These are phyloP conservation scores for Magallana ariakensis DNA, from an alignment of 1,140 invertebrate species.

Conservation along the genomic window DNA sequence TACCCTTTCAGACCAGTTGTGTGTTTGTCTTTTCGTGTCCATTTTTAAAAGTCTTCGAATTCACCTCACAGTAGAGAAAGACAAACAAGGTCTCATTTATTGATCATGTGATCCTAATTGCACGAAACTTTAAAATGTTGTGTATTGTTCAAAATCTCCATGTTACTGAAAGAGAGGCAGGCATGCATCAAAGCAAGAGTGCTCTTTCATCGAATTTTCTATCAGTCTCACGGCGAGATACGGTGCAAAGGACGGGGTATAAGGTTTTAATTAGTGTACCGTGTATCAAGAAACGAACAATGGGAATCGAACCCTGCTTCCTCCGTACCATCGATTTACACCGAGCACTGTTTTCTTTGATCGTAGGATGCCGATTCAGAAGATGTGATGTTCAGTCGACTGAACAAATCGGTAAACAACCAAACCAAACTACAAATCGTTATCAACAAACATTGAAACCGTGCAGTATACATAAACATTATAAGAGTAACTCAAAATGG, in stretches of 20 bases:
- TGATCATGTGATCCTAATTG: background rate
- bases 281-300: slow-evolving; percentile 9
- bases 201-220: background rate
- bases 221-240: background rate
- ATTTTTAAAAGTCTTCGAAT: slow-evolving; percentile 25
- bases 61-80: background rate
- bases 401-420: too few species aligned
- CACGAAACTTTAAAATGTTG: background rate
- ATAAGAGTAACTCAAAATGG: too few species aligned
- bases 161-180: background rate
- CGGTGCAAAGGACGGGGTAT: background rate
- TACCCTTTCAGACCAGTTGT: background rate
- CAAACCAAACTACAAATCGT: too few species aligned
- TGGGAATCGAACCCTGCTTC: background rate
- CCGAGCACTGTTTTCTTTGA: background rate
- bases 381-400: background rate
- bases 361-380: background rate
- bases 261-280: background rate
- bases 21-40: slow-evolving; percentile 16
- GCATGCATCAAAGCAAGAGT: background rate
- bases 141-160: background rate
- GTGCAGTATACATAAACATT: too few species aligned
- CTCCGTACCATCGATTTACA: slow-evolving; percentile 1
- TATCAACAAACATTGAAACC: too few species aligned
- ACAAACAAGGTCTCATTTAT: slow-evolving; percentile 19